Conservation (phyloP, 2,888 invertebrate species). For the Drosophila neoperkinsi region DNA sequence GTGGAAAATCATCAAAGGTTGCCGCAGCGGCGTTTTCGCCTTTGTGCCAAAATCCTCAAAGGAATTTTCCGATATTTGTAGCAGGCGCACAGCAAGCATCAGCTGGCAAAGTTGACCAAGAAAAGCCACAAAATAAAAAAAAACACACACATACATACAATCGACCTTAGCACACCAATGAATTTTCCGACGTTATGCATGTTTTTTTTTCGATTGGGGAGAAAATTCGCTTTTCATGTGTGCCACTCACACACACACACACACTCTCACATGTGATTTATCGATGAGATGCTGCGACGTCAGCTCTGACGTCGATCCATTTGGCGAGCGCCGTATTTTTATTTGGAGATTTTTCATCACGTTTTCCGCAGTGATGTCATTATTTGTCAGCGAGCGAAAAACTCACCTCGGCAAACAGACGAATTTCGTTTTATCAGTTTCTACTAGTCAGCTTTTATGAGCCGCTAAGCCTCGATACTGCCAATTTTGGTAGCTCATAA, state of each 20-base stretch:
- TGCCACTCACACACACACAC: slow-evolving; percentile 33
- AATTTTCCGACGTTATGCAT: slow-evolving; percentile 72
- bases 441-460: slow-evolving; percentile 38
- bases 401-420: slow-evolving; percentile 11
- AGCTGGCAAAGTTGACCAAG: slow-evolving; percentile 74
- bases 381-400: slow-evolving; percentile 3
- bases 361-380: slow-evolving; percentile 53
- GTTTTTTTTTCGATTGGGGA: slow-evolving; percentile 61
- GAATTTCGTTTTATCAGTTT: slow-evolving; percentile 10
- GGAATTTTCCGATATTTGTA: slow-evolving; percentile 85
- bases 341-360: slow-evolving; percentile 57
- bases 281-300: slow-evolving; percentile 74
- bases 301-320: slow-evolving; percentile 71
- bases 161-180: slow-evolving; percentile 62
- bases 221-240: slow-evolving; percentile 79
- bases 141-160: slow-evolving; percentile 25
- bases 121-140: slow-evolving; percentile 62
- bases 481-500: slow-evolving; percentile 65
- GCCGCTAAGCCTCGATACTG: slow-evolving; percentile 51
- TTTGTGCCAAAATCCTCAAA: slow-evolving; percentile 84
- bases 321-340: slow-evolving; percentile 48
- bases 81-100: slow-evolving; percentile 76
- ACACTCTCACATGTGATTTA: slow-evolving; percentile 43
- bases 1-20: slow-evolving; percentile 82
- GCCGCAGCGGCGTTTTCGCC: slow-evolving; percentile 75